These are phyloP conservation scores for Idaea dimidiata DNA, from an alignment of 2,888 invertebrate species.

Conservation along the genomic window DNA sequence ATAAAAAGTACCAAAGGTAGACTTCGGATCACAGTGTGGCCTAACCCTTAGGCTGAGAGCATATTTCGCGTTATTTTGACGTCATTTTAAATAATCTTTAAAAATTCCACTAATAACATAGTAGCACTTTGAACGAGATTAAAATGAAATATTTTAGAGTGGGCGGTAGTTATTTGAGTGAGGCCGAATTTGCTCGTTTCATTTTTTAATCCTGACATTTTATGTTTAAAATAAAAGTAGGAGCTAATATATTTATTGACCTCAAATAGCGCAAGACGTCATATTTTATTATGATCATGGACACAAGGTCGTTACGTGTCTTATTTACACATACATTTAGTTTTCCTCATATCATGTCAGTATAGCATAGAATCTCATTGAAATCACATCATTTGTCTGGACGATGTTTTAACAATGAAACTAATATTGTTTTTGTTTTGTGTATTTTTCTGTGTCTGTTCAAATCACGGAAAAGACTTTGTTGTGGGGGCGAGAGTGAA, in stretches of 20 bases:
- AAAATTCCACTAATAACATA: not conserved
- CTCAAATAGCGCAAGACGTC: slow-evolving; percentile 2
- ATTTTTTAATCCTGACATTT: not conserved
- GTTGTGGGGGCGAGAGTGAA: slow-evolving; percentile 59
- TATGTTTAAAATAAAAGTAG: not conserved
- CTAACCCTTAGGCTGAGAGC: no score
- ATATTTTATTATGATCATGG: slow-evolving; percentile 6
- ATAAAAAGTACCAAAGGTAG: no score
- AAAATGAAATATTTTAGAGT: not conserved
- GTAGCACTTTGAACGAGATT: not conserved
- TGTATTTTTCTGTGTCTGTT: slow-evolving; percentile 46
- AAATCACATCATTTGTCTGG: slow-evolving; percentile 40
- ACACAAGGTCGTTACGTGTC: slow-evolving; percentile 44
- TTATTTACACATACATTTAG: slow-evolving; percentile 42
- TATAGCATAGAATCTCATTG: slow-evolving; percentile 27
- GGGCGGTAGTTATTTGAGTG: not conserved
- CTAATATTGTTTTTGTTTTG: slow-evolving; percentile 39
- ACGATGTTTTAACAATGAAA: slow-evolving; percentile 53
- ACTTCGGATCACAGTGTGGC: no score
- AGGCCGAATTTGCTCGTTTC: not conserved
- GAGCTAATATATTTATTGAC: not conserved
- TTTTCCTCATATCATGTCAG: slow-evolving; percentile 46
- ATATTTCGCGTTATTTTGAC: not conserved
- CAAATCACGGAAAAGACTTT: slow-evolving; percentile 59
- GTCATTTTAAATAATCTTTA: not conserved